phyloP scores from a whole-genome alignment of 30 jellyfish, hydroid and myxozoan species.

The Aurelia aurita complex sp. Pacific region DNA sequence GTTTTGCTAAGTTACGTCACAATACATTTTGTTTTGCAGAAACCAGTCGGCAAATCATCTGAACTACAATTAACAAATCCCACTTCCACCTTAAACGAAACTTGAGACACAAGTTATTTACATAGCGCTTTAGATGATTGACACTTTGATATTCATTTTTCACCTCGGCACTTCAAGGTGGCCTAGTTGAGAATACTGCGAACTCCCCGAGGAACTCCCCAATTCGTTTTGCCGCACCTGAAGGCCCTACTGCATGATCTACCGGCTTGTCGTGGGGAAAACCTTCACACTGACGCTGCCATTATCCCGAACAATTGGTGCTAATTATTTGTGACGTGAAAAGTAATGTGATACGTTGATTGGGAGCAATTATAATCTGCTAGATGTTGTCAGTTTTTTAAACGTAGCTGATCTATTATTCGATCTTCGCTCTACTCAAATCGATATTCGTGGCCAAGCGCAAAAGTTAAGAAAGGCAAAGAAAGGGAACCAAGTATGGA shows the following conservation, averaged over 20 bases:
- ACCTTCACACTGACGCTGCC: too few relatives aligned
- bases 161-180: not conserved
- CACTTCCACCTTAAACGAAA: slow-evolving; percentile 1
- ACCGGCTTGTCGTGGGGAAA: too few relatives aligned
- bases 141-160: not conserved
- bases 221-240: too few relatives aligned
- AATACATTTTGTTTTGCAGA: slow-evolving; percentile 14
- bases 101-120: slow-evolving; percentile 6
- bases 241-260: too few relatives aligned
- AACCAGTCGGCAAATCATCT: slow-evolving; percentile 2
- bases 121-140: slow-evolving; percentile 11
- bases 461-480: not conserved
- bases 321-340: not conserved
- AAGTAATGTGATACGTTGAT: too few relatives aligned
- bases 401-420: not conserved
- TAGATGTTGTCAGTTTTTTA: too few relatives aligned
- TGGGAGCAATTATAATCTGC: too few relatives aligned
- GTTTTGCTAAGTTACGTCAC: slow-evolving; percentile 25
- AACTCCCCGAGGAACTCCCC: too few relatives aligned
- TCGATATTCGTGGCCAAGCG: not conserved
- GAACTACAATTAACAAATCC: not conserved
- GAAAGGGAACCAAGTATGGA: slow-evolving; percentile 6
- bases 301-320: too few relatives aligned
- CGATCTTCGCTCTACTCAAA: not conserved
- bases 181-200: not conserved